Base-by-base conservation (phyloP, 2,113 vertebrate genomes). In the Lota lota region DNA sequence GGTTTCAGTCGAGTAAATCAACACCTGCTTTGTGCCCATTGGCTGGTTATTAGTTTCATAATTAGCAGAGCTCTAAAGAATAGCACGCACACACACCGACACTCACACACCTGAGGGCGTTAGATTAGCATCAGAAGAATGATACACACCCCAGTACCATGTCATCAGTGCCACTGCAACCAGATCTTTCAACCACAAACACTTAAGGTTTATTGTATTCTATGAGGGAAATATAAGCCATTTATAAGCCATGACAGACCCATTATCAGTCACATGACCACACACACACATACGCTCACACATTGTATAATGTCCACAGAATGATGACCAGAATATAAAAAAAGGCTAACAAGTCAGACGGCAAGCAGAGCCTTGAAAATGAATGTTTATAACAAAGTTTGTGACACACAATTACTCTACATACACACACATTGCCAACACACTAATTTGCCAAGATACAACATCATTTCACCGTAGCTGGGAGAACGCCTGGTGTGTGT, bases 1-100 rank as follows among this genome's bases (percentile, higher is more conserved):
- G 40, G 63, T 53, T 65, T 65, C 63, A 53, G 63, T 53, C 47
- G 12, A 53, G 63, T 22, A 3, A 22, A 10, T 53, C 14, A 53
- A 53, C 65, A 67, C 53, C 53, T 67, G 65, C 53, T 58, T 58
- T 67, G 17, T n/a, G 7, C 22, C 24, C 17, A 65, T 68, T 61
- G 59, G 50, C 61, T 20, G 53, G 53, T 58, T 51, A 70, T 66
- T 71, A 77, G 63, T 7, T 51, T 16, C 20, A 53, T 53, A 67
- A 74, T 61, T 59, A 69, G 8, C 17, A 59, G 18, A 22, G 36
- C 3, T 54, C 67, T 14, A 4, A 58, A 47, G 0, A 53, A 64
- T 47, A 47, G 40, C 40, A 47, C 40, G 12, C 40, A 47, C 40
- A 47, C 40, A 47, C 40, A 47, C 40, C 3, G 3, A 47, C 40